Base-by-base conservation (phyloP, 2,797 vertebrate species). In the Sebastes matsubarae region DNA sequence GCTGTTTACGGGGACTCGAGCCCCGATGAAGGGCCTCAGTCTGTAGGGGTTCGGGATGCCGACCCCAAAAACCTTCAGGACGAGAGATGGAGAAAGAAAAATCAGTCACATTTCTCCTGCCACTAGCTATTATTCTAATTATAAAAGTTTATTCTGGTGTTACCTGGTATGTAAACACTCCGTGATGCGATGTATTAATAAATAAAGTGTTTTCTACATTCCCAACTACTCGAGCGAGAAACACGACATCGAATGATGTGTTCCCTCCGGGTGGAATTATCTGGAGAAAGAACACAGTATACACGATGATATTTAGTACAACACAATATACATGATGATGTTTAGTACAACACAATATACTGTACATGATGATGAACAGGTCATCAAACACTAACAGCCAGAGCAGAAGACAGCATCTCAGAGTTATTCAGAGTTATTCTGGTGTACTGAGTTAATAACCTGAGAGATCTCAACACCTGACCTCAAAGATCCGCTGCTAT, bases 171-270 rank as follows among this genome's bases (percentile, higher is more conserved):
- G 98, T 99, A 97, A 99, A 99, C 93, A 99, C 96, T 93, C 98
- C 99, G 92, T 99, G 99, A 96, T 98, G 97, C 83, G 98, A 99
- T 81, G 98, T 99, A 87, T 99, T 99, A 98, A 99, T 99, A 99
- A 99, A 99, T 99, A 99, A 99, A 93, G 98, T 99, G 94, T 99
- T 99, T 96, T 99, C 98, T 96, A 99, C 98, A 92, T 99, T 99
- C 89, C 99, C 98, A 91, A 99, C 98, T 91, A 99, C 97, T 96
- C 98, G 97, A 86, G 98, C 98, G 1, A 99, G 97, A 95, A 99
- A 99, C 93, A 99, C 98, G 8, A 99, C 98, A 95, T 99, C 98
- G 68, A 99, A 99, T 14, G 98, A 99, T 0, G 99, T 99, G 94
- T 99, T 99, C 72, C 99, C 98, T 93, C 98, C 98, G 68, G 99